A percentile compares a stretch with the other conserved stretches of the same genome.
These are phyloP conservation scores for Solenopsis invicta DNA, from an alignment of 1,140 invertebrate genomes.

Conservation along the genomic window DNA sequence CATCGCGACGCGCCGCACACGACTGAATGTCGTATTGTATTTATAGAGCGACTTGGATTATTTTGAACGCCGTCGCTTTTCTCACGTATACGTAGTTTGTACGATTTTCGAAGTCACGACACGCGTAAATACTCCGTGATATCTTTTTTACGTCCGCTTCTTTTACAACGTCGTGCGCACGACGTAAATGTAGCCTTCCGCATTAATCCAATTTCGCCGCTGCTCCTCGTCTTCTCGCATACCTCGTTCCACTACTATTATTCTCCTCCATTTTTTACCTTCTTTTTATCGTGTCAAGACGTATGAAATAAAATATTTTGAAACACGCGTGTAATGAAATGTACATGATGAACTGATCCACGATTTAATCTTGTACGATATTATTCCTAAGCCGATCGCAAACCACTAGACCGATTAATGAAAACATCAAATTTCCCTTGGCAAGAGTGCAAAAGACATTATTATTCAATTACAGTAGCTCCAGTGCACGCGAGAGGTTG, in stretches of 20 bases:
- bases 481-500: not conserved
- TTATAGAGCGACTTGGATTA: slow-evolving; percentile 86
- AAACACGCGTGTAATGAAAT: not conserved
- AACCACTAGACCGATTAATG: not conserved
- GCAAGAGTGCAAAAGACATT: slow-evolving; percentile 73
- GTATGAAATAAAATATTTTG: not conserved
- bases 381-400: not conserved
- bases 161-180: slow-evolving; percentile 4
- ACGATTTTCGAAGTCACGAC: slow-evolving; percentile 51
- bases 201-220: slow-evolving; percentile 42
- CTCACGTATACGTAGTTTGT: slow-evolving; percentile 76
- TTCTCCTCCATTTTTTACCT: not conserved
- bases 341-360: not conserved
- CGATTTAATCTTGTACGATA: not conserved
- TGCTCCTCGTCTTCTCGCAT: not conserved
- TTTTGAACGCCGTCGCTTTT: slow-evolving; percentile 85
- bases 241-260: not conserved
- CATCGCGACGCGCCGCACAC: slow-evolving; percentile 84
- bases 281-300: not conserved
- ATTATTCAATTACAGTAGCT: not conserved
- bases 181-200: slow-evolving; percentile 9
- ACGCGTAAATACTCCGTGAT: slow-evolving; percentile 33
- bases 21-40: slow-evolving; percentile 87
- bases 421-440: slow-evolving; percentile 70
- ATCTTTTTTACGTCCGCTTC: slow-evolving; percentile 41